Base-by-base conservation (phyloP, 2,113 vertebrate species). In the Myrmecobius fasciatus region DNA sequence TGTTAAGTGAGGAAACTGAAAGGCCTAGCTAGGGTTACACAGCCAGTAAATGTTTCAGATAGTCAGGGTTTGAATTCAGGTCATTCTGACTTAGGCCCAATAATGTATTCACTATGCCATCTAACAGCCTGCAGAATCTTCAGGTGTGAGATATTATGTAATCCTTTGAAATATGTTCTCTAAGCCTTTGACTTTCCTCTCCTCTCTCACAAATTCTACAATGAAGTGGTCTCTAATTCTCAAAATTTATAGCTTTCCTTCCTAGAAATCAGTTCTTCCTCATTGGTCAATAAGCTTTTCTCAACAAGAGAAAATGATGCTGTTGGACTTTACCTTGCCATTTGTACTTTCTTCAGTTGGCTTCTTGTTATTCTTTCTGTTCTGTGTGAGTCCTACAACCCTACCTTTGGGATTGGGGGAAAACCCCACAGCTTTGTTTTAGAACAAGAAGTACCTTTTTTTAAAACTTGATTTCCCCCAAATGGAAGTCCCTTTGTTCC, bases 401-500 rank as follows among this genome's bases (percentile, higher is more conserved):
- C 25, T 24, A 28, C 5, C 25, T 90, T 90, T 51, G 49, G 60
- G 92, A 3, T 28, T 14, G 25, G 92, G 17, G 5, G 93, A 88
- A 88, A 48, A 28, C 47, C 4, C 67, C 67, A 24, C 20, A 31
- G 8, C n/a, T 24, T 43, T 60, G 25, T 83, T 92, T n/a, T 25
- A 52, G 28, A n/a, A 8, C 36, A 28, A 83, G 43, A 90, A 26
- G n/a, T 93, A 8, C 49, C 46, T 1, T 52, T 0, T 31, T 36
- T 96, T 56, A 93, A 48, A 48, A 9, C 90, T 43, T 90, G 28
- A 89, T 52, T 94, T 93, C 89, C 49, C 25, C 53, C 90, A 93
- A 47, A 25, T 24, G 22, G 67, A 83, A 52, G 25, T 10, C 52
- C 36, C 53, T 90, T 60, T 94, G n/a, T 43, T 94, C 89, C 89